Evolutionary conservation across 1,140 invertebrate species (phyloP).

Genomic region (Prorops nasuta): DNA sequence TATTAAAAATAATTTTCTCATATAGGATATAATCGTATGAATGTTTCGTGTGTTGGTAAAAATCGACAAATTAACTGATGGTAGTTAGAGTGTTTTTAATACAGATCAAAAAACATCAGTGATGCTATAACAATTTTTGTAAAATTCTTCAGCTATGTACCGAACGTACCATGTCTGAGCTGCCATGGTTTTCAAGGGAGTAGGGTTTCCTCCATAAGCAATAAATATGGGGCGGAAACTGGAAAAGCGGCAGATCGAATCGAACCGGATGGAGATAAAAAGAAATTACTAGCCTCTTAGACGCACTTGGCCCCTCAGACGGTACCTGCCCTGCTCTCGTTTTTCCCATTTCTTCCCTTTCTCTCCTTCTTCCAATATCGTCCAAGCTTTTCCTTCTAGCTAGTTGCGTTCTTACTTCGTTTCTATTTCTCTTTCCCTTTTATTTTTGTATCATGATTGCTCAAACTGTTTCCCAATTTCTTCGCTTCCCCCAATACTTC

Average conservation of each 20-base stretch:
- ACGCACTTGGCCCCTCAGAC: slow-evolving; percentile 23
- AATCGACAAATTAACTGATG: too few species aligned
- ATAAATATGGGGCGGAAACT: slow-evolving; percentile 21
- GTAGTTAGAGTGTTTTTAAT: too few species aligned
- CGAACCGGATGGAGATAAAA: slow-evolving; percentile 29
- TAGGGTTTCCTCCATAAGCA: slow-evolving; percentile 7
- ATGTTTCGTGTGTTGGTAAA: too few species aligned
- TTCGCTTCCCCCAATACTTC: slow-evolving; percentile 5
- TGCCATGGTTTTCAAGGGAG: too few species aligned
- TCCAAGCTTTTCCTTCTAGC: slow-evolving; percentile 1
- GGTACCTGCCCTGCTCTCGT: not conserved
- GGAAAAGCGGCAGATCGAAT: slow-evolving; percentile 19
- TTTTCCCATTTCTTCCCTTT: not conserved
- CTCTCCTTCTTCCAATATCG: not conserved
- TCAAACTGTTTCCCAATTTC: slow-evolving; percentile 24
- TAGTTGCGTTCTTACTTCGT: not conserved
- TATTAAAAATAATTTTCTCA: too few species aligned
- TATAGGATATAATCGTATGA: too few species aligned
- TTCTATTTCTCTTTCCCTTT: not conserved
- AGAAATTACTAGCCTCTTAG: slow-evolving; percentile 35
- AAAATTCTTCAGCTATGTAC: too few species aligned
- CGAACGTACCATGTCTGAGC: too few species aligned
- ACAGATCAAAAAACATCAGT: too few species aligned
- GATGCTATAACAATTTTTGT: too few species aligned
- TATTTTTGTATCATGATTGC: slow-evolving; percentile 13